Conservation (phyloP, 2,113 vertebrate genomes). For the Pseudolaguvia tuberculata region DNA sequence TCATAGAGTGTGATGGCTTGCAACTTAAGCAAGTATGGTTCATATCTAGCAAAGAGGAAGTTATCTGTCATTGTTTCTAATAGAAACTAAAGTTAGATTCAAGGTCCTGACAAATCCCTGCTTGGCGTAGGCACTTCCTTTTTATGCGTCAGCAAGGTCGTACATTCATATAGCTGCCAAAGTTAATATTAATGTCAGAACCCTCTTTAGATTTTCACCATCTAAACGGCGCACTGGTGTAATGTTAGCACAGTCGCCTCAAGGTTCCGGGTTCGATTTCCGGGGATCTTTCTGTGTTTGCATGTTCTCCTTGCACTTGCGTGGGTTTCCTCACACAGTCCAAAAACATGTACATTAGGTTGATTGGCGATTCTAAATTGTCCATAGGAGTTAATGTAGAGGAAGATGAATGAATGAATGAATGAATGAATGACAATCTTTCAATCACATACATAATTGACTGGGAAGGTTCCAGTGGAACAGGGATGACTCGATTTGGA, state of each 20-base stretch:
- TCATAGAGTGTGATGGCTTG: background rate
- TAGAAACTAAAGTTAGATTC: slow-evolving; percentile 18
- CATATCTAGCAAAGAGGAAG: background rate
- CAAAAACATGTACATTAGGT: too few relatives aligned
- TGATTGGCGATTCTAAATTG: too few relatives aligned
- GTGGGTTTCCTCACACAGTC: too few relatives aligned
- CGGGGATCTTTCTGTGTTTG: too few relatives aligned
- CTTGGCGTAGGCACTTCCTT: slow-evolving; percentile 42
- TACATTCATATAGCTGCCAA: slow-evolving; percentile 36
- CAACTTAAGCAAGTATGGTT: background rate
- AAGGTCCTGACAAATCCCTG: slow-evolving; percentile 32
- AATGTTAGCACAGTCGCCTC: too few relatives aligned
- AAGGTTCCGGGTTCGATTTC: too few relatives aligned
- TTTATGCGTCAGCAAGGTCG: slow-evolving; percentile 35
- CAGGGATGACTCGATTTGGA: background rate
- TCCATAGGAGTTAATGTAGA: too few relatives aligned
- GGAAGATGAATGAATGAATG: too few relatives aligned
- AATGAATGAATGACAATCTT: too few relatives aligned
- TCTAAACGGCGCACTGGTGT: too few relatives aligned
- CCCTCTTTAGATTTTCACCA: slow-evolving; percentile 16
- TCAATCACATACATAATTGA: slow-evolving; percentile 6
- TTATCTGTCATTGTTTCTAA: slow-evolving; percentile 18
- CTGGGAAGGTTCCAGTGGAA: background rate
- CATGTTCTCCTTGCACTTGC: too few relatives aligned
- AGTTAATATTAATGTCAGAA: slow-evolving; percentile 33